phyloP scores from a whole-genome alignment of 2,797 vertebrate genomes.

The Myotis planiceps region DNA sequence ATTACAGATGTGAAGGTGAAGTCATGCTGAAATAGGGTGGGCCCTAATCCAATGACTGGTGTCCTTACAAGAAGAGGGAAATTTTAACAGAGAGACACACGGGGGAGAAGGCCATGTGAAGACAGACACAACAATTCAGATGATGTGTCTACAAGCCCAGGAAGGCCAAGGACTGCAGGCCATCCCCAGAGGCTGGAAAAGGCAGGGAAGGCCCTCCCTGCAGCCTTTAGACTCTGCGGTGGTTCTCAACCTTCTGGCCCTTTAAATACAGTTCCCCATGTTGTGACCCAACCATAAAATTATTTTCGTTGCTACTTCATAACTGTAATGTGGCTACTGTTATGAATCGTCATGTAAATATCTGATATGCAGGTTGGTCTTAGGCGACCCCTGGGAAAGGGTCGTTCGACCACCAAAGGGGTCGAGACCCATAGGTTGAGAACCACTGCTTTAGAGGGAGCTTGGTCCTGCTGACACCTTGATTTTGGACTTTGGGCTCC shows the following conservation, averaged over 20 bases:
- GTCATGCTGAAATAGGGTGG: background rate
- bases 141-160: background rate
- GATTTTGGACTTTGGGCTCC: background rate
- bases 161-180: rapidly evolving
- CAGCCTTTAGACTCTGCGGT: background rate
- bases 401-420: no score
- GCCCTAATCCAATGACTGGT: background rate
- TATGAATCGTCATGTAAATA: no score
- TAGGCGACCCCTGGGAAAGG: no score
- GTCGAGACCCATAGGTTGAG: no score
- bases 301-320: no score
- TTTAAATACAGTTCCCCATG: no score
- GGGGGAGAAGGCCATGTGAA: rapidly evolving
- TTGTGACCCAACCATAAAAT: no score
- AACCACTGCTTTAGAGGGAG: background rate
- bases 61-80: background rate
- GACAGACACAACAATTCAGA: background rate
- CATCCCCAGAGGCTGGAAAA: background rate
- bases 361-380: no score
- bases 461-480: no score
- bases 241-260: no score
- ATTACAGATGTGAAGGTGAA: background rate
- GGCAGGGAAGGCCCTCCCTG: no score
- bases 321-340: no score
- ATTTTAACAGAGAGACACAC: background rate